These are phyloP conservation scores for Solenopsis invicta DNA, from an alignment of 1,140 invertebrate genomes.

Conservation along the genomic window DNA sequence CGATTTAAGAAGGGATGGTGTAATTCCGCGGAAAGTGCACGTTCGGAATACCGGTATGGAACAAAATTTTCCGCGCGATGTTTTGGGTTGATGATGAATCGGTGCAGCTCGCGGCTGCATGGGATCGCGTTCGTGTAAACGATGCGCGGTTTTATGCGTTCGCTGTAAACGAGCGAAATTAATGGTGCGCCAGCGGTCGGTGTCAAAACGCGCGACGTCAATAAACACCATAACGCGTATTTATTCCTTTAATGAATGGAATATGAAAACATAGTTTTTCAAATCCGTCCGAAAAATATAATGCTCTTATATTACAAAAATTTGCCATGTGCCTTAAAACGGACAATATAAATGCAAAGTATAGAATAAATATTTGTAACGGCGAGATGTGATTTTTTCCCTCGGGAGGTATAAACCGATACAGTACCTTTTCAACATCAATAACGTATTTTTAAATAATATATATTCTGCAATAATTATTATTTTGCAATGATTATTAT, in stretches of 20 bases:
- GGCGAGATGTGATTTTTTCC: not conserved
- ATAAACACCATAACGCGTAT: constrained; percentile 35
- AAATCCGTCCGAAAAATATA: not conserved
- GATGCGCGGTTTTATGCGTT: constrained; percentile 40
- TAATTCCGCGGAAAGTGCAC: constrained; percentile 65
- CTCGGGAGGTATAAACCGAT: not conserved
- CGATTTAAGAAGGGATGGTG: constrained; percentile 68
- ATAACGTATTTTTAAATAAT: constrained; percentile 19
- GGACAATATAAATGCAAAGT: not conserved
- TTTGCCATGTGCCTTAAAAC: not conserved
- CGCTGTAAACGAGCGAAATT: constrained; percentile 53
- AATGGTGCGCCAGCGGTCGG: constrained; percentile 29
- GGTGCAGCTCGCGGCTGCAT: constrained; percentile 6
- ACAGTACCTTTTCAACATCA: not conserved
- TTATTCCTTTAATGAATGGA: constrained; percentile 40
- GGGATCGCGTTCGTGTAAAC: constrained; percentile 47
- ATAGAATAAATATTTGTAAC: not conserved
- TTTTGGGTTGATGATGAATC: constrained; percentile 60
- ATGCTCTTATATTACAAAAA: not conserved
- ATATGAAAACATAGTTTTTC: constrained; percentile 18
- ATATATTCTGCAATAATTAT: not conserved
- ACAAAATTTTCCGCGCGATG: constrained; percentile 51
- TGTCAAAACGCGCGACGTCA: constrained; percentile 39
- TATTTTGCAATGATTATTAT: not conserved
- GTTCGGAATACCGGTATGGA: constrained; percentile 49